phyloP scores from a whole-genome alignment of 2,888 invertebrate genomes.

The Xiphydria camelus region DNA sequence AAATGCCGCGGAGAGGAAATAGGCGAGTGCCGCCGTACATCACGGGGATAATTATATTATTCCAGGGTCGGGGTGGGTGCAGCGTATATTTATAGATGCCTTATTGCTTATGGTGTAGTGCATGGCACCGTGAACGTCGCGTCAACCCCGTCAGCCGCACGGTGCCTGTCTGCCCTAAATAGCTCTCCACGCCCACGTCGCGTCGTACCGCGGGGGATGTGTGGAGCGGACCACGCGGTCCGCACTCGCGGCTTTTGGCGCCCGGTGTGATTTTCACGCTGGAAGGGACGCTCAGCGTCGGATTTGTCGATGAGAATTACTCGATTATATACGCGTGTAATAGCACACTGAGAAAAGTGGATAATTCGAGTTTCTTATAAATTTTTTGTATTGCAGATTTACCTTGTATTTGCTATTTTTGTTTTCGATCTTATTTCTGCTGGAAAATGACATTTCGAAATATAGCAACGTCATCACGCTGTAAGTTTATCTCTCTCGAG shows the following conservation, averaged over 20 bases:
- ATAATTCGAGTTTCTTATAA: too few species aligned
- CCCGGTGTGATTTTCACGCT: conserved; percentile 6
- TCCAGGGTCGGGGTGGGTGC: conserved; percentile 26
- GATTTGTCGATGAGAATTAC: too few species aligned
- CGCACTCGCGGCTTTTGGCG: conserved; percentile 18
- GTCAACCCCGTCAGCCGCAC: conserved; percentile 12
- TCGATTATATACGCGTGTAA: too few species aligned
- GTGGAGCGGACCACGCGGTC: too few species aligned
- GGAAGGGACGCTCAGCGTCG: not conserved
- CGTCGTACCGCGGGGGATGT: too few species aligned
- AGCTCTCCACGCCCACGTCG: conserved; percentile 17
- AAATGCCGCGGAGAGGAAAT: conserved; percentile 40
- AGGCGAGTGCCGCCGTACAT: conserved; percentile 45
- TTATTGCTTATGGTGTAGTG: not conserved
- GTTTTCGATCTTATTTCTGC: too few species aligned
- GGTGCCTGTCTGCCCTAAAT: conserved; percentile 21
- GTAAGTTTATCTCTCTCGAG: too few species aligned
- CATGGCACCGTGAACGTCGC: not conserved
- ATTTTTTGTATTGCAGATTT: too few species aligned
- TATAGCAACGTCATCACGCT: too few species aligned
- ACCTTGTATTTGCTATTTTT: too few species aligned
- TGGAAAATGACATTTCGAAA: too few species aligned
- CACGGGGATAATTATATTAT: conserved; percentile 56
- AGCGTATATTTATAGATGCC: conserved; percentile 36
- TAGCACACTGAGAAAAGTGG: too few species aligned